phyloP scores from a whole-genome alignment of 2,888 invertebrate genomes.

The Morpho deidamia region DNA sequence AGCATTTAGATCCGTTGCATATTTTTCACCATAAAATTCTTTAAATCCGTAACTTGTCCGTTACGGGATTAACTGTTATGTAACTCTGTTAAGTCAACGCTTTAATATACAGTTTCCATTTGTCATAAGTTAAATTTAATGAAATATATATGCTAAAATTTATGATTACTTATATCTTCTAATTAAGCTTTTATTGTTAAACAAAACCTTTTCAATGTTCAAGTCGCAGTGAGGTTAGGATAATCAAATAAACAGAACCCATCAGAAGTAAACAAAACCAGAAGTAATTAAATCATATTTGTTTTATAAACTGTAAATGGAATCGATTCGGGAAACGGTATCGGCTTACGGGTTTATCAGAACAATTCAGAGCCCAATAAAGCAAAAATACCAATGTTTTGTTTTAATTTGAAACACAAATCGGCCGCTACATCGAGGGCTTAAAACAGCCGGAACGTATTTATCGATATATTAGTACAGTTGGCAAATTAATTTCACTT shows the following conservation, averaged over 20 bases:
- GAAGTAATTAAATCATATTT: too few relatives aligned
- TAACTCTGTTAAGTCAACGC: too few relatives aligned
- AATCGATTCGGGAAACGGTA: not conserved
- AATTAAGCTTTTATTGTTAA: too few relatives aligned
- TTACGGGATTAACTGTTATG: not conserved
- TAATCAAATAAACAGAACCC: too few relatives aligned
- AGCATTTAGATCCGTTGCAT: not conserved
- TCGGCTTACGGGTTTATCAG: slow-evolving; percentile 13
- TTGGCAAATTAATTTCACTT: not conserved
- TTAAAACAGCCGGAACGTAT: slow-evolving; percentile 2
- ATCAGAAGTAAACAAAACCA: too few relatives aligned
- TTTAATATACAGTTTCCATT: too few relatives aligned
- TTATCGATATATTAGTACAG: not conserved
- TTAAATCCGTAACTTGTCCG: not conserved
- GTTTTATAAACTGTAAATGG: too few relatives aligned
- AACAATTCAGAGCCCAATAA: slow-evolving; percentile 12
- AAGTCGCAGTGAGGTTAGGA: too few relatives aligned
- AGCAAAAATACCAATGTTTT: slow-evolving; percentile 12
- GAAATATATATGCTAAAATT: too few relatives aligned
- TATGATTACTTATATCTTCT: too few relatives aligned
- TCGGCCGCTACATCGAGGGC: slow-evolving; percentile 3
- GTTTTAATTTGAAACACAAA: slow-evolving; percentile 15
- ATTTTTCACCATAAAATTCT: slow-evolving; percentile 1
- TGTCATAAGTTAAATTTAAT: too few relatives aligned
- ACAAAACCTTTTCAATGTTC: too few relatives aligned